Evolutionary conservation across 2,113 vertebrate species (phyloP).

Genomic region (Peromyscus californicus): DNA sequence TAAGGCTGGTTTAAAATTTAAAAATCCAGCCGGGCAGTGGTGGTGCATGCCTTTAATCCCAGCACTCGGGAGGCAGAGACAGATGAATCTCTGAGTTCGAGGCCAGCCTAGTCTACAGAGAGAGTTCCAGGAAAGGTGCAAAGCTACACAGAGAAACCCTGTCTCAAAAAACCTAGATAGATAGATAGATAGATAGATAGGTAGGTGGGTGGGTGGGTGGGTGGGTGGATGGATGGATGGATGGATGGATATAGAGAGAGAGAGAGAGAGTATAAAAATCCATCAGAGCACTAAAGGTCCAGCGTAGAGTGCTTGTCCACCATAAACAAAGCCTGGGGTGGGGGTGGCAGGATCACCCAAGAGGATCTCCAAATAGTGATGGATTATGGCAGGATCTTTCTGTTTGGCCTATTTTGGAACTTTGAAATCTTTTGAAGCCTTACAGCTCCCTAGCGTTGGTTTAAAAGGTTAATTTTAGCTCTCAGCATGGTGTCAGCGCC

Average conservation of each 20-base stretch:
- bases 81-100: no score
- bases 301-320: neutral
- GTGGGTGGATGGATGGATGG: no score
- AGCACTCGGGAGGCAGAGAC: no score
- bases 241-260: no score
- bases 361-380: neutral
- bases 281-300: neutral
- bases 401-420: slow-evolving; percentile 7
- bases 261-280: neutral
- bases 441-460: neutral
- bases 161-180: no score
- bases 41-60: no score
- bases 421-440: neutral
- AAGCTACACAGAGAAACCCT: no score
- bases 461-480: slow-evolving; percentile 10
- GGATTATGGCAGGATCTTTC: neutral
- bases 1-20: neutral
- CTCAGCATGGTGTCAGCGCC: neutral
- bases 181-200: no score
- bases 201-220: no score
- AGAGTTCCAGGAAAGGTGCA: no score
- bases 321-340: neutral
- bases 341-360: neutral
- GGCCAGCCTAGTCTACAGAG: no score
- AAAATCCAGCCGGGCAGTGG: neutral